Evolutionary conservation across 2,888 invertebrate species (phyloP), one percentile per base, ranked within the genome.

Genomic region (Trimorus sp.): DNA sequence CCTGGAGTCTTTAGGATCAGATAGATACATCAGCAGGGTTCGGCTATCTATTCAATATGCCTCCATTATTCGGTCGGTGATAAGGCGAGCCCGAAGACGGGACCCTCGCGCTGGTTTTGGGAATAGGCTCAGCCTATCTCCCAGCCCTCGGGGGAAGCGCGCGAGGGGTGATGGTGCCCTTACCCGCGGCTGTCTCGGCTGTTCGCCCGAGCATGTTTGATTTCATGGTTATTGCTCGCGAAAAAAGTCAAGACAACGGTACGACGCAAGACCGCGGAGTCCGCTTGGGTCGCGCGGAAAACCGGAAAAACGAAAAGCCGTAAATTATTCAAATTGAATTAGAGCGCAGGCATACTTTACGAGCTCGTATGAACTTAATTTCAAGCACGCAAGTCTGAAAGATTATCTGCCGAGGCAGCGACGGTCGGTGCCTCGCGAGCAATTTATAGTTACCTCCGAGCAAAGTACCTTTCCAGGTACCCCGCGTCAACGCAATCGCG

Each of bases 31-130:
- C 87, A 89, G 85, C 87, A 85, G 89, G 88, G 89, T 84, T 87
- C 82, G 88, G 86, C 88, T 90, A 90, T 90, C 90, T 90, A 90
- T 90, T 90, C 90, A 89, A 90, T 90, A 89, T 89, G 89, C 89
- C 88, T 86, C 90, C 87, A 90, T 90, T 90, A 90, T 90, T 90
- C 87, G 90, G 88, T 89, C 87, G 88, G 89, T 89, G 90, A 90
- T 90, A 90, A 90, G 90, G 86, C 87, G 88, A 86, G 74, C 79
- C 78, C 59, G 79, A 83, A 81, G 84, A 82, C 82, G 82, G 83
- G 83, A 77, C 85, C 84, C 85, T 85, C 78, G 70, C 81, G 69
- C 82, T 73, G 80, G 79, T 74, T 81, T 83, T 53, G 79, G 79
- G 26, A 83, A 66, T 78, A 73, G 58, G 77, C 80, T 80, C 82